Conservation (phyloP, 1,140 invertebrate species). For the Holcopasites calliopsidis region DNA sequence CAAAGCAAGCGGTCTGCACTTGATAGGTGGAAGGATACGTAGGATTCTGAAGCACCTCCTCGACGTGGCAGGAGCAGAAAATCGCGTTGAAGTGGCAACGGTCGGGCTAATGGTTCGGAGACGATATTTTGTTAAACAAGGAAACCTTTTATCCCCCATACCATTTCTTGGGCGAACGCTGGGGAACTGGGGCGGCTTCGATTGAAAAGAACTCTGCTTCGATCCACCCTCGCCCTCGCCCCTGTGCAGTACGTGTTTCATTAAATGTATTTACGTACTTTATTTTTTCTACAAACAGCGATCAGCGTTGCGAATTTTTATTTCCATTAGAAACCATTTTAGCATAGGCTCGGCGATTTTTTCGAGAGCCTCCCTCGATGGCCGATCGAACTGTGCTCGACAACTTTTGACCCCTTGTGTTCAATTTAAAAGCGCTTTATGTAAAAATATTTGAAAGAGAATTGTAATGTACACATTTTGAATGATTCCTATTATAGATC, state of each 20-base stretch:
- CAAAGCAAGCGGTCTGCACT: constrained; percentile 49
- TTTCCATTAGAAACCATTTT: neutral
- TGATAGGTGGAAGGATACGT: constrained; percentile 59
- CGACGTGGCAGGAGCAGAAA: constrained; percentile 65
- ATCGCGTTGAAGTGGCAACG: constrained; percentile 72
- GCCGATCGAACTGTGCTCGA: neutral
- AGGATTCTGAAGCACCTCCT: constrained; percentile 58
- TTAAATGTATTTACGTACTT: neutral
- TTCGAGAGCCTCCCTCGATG: neutral
- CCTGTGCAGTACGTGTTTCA: neutral
- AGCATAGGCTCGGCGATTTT: too few relatives aligned
- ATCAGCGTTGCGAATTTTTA: neutral
- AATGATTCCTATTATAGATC: too few relatives aligned
- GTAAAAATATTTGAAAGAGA: neutral
- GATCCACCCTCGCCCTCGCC: constrained; percentile 3
- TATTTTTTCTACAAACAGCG: neutral
- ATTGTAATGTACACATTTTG: too few relatives aligned
- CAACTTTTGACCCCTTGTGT: neutral
- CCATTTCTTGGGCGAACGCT: constrained; percentile 43
- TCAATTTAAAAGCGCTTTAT: neutral
- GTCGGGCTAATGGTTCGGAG: constrained; percentile 77
- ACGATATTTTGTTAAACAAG: constrained; percentile 79
- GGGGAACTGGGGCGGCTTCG: constrained; percentile 59
- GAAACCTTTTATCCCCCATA: constrained; percentile 78
- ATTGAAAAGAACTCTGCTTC: constrained; percentile 28